phyloP scores from a whole-genome alignment of 2,888 invertebrate genomes.

The Orthosia gracilis region DNA sequence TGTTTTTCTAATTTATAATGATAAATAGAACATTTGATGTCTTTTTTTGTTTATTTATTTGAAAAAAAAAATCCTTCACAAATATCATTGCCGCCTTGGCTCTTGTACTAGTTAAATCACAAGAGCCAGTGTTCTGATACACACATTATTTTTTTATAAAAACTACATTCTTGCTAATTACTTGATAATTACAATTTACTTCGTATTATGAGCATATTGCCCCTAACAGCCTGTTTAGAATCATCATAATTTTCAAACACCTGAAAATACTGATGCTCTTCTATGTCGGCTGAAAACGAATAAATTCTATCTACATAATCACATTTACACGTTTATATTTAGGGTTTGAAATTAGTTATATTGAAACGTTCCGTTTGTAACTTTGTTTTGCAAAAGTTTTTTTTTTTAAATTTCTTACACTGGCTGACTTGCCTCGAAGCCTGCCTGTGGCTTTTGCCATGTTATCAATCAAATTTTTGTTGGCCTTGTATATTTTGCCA shows the following conservation, averaged over 20 bases:
- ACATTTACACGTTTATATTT: constrained; percentile 77
- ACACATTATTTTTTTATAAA: background rate
- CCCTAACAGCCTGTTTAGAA: constrained; percentile 33
- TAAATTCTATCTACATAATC: constrained; percentile 72
- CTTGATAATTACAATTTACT: background rate
- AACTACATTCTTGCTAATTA: background rate
- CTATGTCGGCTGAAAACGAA: constrained; percentile 41
- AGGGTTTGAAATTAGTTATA: constrained; percentile 67
- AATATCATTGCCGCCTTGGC: too few relatives aligned
- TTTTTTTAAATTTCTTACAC: constrained; percentile 9
- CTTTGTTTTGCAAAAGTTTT: background rate
- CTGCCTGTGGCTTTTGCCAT: background rate
- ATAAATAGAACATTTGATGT: background rate
- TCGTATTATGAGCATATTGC: constrained; percentile 27
- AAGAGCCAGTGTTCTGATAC: too few relatives aligned
- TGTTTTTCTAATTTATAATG: background rate
- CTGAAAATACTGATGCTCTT: constrained; percentile 60
- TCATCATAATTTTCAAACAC: constrained; percentile 47
- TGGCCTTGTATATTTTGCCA: background rate
- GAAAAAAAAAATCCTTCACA: too few relatives aligned
- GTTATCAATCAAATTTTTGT: background rate
- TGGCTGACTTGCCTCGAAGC: background rate
- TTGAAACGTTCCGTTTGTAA: constrained; percentile 38
- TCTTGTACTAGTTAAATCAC: too few relatives aligned
- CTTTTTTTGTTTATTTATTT: too few relatives aligned